phyloP scores from a whole-genome alignment of 1,140 invertebrate genomes.

The Cydia pomonella region DNA sequence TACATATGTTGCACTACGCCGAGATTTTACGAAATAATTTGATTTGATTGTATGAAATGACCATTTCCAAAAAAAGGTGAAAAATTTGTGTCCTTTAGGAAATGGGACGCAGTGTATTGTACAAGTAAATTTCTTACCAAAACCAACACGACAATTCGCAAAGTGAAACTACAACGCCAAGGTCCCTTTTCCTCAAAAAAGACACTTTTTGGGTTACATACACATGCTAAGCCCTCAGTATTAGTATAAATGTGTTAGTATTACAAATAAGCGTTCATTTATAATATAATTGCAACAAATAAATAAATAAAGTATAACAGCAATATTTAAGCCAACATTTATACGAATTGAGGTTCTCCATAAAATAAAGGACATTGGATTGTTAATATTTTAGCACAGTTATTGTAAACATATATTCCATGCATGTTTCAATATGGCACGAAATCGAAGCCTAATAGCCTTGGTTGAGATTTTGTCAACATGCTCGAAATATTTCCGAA shows the following conservation, averaged over 20 bases:
- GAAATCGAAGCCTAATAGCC: neutral
- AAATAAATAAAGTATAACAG: neutral
- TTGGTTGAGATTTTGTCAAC: conserved; percentile 7
- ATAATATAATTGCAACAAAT: neutral
- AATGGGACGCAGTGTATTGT: no score
- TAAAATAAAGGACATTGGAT: neutral
- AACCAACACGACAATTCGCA: no score
- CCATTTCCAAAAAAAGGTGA: no score
- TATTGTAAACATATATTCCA: conserved; percentile 18
- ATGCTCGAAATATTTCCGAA: conserved; percentile 23
- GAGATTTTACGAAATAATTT: no score
- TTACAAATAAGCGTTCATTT: neutral
- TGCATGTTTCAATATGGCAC: conserved; percentile 18
- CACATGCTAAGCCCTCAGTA: neutral
- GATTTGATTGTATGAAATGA: no score
- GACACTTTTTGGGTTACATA: neutral
- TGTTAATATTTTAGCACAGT: conserved; percentile 41
- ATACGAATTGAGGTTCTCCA: neutral
- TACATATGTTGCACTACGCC: no score
- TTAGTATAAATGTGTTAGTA: conserved; percentile 19
- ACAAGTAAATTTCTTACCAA: no score
- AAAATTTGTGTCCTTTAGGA: no score
- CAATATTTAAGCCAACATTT: neutral
- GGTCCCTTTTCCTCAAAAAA: neutral
- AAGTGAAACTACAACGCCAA: no score